Conservation (phyloP, 1,140 invertebrate genomes). For the Calycopis cecrops region DNA sequence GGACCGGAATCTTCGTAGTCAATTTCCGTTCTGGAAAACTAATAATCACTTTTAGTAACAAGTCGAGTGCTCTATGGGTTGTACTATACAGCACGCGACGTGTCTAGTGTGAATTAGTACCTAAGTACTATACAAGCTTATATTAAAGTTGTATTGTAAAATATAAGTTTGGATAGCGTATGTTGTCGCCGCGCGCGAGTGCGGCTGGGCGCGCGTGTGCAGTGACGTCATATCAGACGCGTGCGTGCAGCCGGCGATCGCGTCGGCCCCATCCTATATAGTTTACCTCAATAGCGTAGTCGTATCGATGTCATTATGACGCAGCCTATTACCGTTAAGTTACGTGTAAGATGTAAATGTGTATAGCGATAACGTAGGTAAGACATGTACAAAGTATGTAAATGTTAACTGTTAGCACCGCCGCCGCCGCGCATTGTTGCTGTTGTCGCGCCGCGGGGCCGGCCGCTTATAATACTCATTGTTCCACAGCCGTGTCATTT, state of each 20-base stretch:
- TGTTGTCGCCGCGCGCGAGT: conserved; percentile 2
- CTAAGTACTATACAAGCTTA: no score
- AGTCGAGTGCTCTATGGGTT: no score
- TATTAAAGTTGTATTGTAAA: no score
- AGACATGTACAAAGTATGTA: conserved; percentile 64
- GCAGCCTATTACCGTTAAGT: conserved; percentile 72
- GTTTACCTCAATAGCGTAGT: conserved; percentile 70
- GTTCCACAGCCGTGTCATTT: conserved; percentile 26
- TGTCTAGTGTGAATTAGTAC: not conserved
- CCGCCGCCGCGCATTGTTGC: conserved; percentile 27
- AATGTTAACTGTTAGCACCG: conserved; percentile 31
- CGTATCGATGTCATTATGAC: conserved; percentile 66
- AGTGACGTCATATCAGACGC: conserved; percentile 43
- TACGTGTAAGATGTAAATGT: conserved; percentile 66
- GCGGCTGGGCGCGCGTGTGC: conserved; percentile 2
- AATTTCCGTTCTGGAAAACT: no score
- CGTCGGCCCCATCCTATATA: conserved; percentile 62
- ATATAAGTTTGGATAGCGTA: not conserved
- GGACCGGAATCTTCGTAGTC: no score
- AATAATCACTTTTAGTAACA: no score
- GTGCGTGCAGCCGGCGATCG: conserved; percentile 37
- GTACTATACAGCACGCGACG: not conserved
- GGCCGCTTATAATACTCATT: conserved; percentile 57
- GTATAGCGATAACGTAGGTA: conserved; percentile 45
- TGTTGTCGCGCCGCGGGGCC: conserved; percentile 25